Conservation (phyloP, 1,140 invertebrate genomes). For the Berghia stephanieae region DNA sequence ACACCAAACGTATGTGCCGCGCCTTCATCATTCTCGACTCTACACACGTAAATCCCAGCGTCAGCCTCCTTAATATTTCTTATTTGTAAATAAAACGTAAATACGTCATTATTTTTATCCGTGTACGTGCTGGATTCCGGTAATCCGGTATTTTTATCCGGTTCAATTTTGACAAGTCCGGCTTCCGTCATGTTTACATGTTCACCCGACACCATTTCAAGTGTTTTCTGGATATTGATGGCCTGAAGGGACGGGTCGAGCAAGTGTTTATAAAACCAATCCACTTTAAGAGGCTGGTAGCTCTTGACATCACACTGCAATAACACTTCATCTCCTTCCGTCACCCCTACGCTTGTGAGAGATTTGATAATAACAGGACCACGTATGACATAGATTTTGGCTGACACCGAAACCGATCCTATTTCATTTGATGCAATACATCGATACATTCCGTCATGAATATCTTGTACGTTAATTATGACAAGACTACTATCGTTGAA, state of each 20-base stretch:
- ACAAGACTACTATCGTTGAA: not conserved
- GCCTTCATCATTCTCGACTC: not conserved
- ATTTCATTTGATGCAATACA: constrained; percentile 19
- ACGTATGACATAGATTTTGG: not conserved
- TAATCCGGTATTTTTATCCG: no score
- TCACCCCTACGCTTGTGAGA: not conserved
- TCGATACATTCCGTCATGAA: not conserved
- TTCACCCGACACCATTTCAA: no score
- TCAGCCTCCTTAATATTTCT: not conserved
- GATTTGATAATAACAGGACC: not conserved
- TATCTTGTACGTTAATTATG: not conserved
- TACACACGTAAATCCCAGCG: constrained; percentile 21
- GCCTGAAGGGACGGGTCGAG: constrained; percentile 16
- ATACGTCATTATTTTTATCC: no score
- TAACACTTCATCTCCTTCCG: constrained; percentile 11
- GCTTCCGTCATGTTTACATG: no score
- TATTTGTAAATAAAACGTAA: not conserved
- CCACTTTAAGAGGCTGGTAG: not conserved
- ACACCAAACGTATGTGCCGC: not conserved
- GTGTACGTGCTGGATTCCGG: no score
- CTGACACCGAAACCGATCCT: not conserved
- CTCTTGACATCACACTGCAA: not conserved
- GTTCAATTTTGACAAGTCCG: no score
- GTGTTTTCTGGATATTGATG: not conserved
- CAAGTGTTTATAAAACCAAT: constrained; percentile 16